Evolutionary conservation across 2,888 invertebrate species (phyloP), one percentile per base, ranked within the genome.

Genomic region (Bembecia ichneumoniformis): DNA sequence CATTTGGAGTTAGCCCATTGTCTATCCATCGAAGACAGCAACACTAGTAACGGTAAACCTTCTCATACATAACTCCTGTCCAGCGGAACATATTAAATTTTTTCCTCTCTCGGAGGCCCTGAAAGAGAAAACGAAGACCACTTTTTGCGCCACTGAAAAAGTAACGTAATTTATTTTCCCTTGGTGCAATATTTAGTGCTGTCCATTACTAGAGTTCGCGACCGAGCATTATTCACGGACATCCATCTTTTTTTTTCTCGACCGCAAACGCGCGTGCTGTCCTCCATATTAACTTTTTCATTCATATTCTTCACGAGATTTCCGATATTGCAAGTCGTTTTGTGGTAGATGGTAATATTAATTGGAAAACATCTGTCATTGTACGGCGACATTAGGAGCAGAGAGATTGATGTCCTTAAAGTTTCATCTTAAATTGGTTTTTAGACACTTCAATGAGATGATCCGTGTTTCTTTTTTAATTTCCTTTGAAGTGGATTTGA

Each of bases 141-240:
- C 76, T 84, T 83, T 84, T 84, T 82, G 82, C 77, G 74, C 70
- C 60, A 64, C 76, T 83, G 84, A 84, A 84, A 84, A 84, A 83
- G 78, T 72, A 75, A 65, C 62, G 82, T 83, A 83, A 86, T 86
- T 86, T 84, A 84, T 86, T 82, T 83, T 80, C 82, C 80, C 82
- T 80, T 68, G 76, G 77, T 82, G 80, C 82, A 83, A 86, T 86
- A 86, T 86, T 86, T 86, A 84, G 84, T 83, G 84, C 81, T 84
- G 86, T 83, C 86, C 86, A 84, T 86, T 86, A 86, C 84, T 77
- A 77, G 74, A 83, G 84, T 83, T 82, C 83, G 83, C 86, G 86
- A 82, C 84, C 84, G 80, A 76, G 77, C 82, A 83, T 86, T 82
- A 82, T 82, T 86, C 84, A 86, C 77, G 63, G 64, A 70, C 79